A percentile compares a stretch with the other conserved stretches of the same genome.
These are phyloP conservation scores for Centropyge bicolor DNA, from an alignment of 2,797 vertebrate genomes.

Conservation along the genomic window DNA sequence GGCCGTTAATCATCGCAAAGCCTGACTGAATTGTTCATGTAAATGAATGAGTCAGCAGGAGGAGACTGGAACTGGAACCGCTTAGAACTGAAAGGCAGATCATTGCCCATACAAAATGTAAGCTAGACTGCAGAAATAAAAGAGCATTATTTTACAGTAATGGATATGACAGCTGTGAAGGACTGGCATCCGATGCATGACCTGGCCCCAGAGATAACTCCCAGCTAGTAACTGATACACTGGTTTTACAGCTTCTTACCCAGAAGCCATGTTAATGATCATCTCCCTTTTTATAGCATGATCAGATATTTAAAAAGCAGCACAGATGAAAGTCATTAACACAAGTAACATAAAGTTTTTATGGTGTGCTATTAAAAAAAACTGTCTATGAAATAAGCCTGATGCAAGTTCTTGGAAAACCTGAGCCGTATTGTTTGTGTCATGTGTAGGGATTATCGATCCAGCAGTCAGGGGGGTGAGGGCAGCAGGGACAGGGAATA, in stretches of 20 bases:
- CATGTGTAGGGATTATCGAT: constrained; percentile 70
- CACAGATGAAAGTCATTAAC: not conserved
- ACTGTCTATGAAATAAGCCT: not conserved
- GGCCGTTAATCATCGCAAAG: constrained; percentile 4
- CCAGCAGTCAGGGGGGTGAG: constrained; percentile 55
- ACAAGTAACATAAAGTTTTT: not conserved
- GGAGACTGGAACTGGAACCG: not conserved
- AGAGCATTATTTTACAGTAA: constrained; percentile 33
- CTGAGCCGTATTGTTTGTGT: constrained; percentile 10
- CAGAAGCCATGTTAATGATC: not conserved
- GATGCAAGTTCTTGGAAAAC: not conserved
- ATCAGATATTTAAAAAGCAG: not conserved
- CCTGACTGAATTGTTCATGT: not conserved
- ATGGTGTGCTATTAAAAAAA: not conserved
- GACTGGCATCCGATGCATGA: not conserved
- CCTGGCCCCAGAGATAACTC: constrained; percentile 8
- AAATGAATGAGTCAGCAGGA: constrained; percentile 19
- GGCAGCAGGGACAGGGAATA: constrained; percentile 49
- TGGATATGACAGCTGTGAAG: constrained; percentile 24
- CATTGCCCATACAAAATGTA: constrained; percentile 7
- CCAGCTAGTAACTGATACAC: constrained; percentile 7
- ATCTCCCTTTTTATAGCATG: not conserved
- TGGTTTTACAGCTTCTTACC: not conserved
- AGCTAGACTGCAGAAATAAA: not conserved
- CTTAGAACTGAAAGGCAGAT: constrained; percentile 6